Percentiles rank a stretch among this genome's conserved stretches.
Evolutionary conservation across 2,888 invertebrate genomes (phyloP).

Genomic region (Octonoba sinensis): DNA sequence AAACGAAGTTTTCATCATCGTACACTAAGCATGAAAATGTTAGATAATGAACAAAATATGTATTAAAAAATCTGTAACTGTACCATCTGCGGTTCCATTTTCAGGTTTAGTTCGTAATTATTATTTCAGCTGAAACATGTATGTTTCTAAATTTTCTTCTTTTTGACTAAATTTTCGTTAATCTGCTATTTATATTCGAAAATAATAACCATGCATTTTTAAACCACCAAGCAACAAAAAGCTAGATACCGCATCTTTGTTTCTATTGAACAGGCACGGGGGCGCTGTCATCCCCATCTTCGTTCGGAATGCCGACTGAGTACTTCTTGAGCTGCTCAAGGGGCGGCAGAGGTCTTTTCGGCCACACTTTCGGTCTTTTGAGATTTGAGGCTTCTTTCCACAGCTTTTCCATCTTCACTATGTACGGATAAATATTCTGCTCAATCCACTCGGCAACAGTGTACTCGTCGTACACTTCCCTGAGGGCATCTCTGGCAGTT

Average conservation of each 20-base stretch:
- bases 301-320: conserved; percentile 51
- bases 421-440: conserved; percentile 67
- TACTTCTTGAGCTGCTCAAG: conserved; percentile 62
- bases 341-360: conserved; percentile 65
- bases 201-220: too few relatives aligned
- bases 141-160: too few relatives aligned
- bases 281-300: conserved; percentile 45
- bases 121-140: too few relatives aligned
- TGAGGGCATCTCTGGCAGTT: conserved; percentile 75
- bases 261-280: background rate
- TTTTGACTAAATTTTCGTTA: too few relatives aligned
- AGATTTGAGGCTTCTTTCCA: conserved; percentile 65
- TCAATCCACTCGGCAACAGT: conserved; percentile 68
- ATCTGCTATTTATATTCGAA: too few relatives aligned
- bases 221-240: too few relatives aligned
- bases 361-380: conserved; percentile 66
- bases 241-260: too few relatives aligned
- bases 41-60: too few relatives aligned
- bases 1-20: conserved; percentile 61
- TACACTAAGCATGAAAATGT: too few relatives aligned
- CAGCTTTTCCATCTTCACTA: conserved; percentile 66
- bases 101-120: too few relatives aligned
- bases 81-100: too few relatives aligned
- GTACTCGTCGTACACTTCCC: conserved; percentile 73
- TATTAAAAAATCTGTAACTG: too few relatives aligned